Base-by-base conservation (phyloP, 2,797 vertebrate species). In the Lepus townsendii region DNA sequence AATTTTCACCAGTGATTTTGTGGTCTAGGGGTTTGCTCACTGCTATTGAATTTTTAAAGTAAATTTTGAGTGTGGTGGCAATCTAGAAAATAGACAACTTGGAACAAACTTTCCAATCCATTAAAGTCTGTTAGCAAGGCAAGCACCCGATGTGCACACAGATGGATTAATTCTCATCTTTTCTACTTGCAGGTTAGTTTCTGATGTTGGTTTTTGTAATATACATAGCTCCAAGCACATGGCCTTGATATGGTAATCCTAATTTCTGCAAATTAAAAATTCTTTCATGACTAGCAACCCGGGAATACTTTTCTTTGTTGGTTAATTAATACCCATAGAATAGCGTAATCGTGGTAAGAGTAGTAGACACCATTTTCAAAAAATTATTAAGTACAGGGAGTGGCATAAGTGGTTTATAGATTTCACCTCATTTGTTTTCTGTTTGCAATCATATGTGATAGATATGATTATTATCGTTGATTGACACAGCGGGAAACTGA, bases 1-100 rank as follows among this genome's bases (percentile, higher is more conserved):
- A 92, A 83, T 86, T 90, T 95, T 87, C 78, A 90, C 26, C 13
- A 77, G 88, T 52, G 52, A 73, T 71, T 86, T 88, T 91, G 14
- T 95, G 54, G 76, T 90, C 38, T 54, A 66, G 27, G 73, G 35
- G 77, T 89, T 87, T 96, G 50, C 66, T 62, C 95, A n/a, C 30
- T 90, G 62, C 38, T 86, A 3, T 94, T 89, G 62, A 92, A 69
- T 65, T 89, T 86, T 89, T 88, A 22, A 92, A 82, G 63, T 80
- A 91, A 92, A 86, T 85, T 35, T 85, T 86, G 62, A 82, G 62
- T 77, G 42, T 54, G n/a, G 8, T 88, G 83, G 10, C 47, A 73
- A 83, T 72, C 57, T 54, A 83, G 69, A 90, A 92, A 91, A 73
- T 24, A 79, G 62, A 83, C 50, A 79, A 30, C 83, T 83, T 32